Conservation (phyloP, 2,797 vertebrate genomes). For the Melopsittacus undulatus region DNA sequence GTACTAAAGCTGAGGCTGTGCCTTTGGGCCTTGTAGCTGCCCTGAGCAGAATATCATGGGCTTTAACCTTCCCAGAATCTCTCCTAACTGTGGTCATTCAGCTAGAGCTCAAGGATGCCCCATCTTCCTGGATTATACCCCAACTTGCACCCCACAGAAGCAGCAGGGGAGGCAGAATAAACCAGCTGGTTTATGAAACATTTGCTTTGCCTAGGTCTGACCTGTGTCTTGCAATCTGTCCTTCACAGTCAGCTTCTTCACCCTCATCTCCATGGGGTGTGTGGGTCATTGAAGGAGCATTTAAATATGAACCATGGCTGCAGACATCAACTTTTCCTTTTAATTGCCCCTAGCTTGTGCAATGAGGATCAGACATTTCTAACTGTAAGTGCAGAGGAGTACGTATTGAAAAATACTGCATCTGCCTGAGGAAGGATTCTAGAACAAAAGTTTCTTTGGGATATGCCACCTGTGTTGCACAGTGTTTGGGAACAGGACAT, state of each 20-base stretch:
- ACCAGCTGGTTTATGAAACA: not conserved
- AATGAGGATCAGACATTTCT: not conserved
- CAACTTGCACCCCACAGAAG: not conserved
- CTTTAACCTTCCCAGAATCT: not conserved
- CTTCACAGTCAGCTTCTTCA: not conserved
- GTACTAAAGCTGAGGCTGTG: not conserved
- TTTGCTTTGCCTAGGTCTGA: not conserved
- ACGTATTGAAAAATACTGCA: not conserved
- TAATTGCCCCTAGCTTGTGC: not conserved
- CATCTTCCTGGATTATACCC: not conserved
- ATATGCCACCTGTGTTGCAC: not conserved
- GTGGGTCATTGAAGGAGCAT: not conserved
- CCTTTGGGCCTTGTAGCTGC: no score
- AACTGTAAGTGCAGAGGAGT: not conserved
- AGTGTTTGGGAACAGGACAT: not conserved
- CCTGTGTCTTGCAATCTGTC: not conserved
- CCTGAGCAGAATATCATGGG: accelerated
- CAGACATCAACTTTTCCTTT: not conserved
- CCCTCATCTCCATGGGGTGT: not conserved
- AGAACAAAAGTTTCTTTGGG: not conserved
- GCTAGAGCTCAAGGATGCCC: not conserved
- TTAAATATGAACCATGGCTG: accelerated
- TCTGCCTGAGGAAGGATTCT: not conserved
- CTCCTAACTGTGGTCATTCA: not conserved
- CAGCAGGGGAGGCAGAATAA: not conserved